A percentile compares a stretch with the other conserved stretches of the same genome.
These are phyloP conservation scores for Lasioglossum morio DNA, from an alignment of 2,888 invertebrate genomes.

Conservation along the genomic window DNA sequence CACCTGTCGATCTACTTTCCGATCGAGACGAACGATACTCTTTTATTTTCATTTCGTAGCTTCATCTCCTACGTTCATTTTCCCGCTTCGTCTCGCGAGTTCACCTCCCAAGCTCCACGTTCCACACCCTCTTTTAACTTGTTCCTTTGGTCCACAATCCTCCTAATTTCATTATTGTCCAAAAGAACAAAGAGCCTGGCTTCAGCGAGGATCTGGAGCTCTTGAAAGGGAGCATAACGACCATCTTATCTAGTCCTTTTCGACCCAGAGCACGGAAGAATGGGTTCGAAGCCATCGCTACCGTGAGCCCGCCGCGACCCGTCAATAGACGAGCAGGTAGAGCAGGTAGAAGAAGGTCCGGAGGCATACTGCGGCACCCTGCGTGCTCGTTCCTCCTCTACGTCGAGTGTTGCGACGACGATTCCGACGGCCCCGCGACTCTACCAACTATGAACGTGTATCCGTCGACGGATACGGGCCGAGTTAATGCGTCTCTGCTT, in stretches of 20 bases:
- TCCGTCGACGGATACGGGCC: conserved; percentile 53
- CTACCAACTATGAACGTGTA: not conserved
- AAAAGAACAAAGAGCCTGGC: not conserved
- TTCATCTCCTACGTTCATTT: not conserved
- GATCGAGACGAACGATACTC: not conserved
- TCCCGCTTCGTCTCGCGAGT: not conserved
- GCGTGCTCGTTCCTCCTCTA: not conserved
- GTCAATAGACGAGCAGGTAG: conserved; percentile 76
- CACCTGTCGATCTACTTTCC: not conserved
- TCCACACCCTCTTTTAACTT: not conserved
- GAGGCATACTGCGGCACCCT: conserved; percentile 28
- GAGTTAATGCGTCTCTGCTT: conserved; percentile 79
- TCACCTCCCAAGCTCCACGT: not conserved
- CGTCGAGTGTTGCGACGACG: conserved; percentile 20
- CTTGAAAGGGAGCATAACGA: not conserved
- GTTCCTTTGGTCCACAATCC: not conserved
- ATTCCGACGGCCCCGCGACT: conserved; percentile 14
- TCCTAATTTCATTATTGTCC: conserved; percentile 2
- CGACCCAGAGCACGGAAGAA: not conserved
- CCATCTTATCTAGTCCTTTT: conserved; percentile 3
- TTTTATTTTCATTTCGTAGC: not conserved
- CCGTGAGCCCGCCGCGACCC: conserved; percentile 18
- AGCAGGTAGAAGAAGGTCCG: conserved; percentile 78
- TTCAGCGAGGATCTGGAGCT: not conserved
- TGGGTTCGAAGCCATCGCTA: conserved; percentile 35